Conservation (phyloP, 2,797 vertebrate species). For the Notolabrus celidotus region DNA sequence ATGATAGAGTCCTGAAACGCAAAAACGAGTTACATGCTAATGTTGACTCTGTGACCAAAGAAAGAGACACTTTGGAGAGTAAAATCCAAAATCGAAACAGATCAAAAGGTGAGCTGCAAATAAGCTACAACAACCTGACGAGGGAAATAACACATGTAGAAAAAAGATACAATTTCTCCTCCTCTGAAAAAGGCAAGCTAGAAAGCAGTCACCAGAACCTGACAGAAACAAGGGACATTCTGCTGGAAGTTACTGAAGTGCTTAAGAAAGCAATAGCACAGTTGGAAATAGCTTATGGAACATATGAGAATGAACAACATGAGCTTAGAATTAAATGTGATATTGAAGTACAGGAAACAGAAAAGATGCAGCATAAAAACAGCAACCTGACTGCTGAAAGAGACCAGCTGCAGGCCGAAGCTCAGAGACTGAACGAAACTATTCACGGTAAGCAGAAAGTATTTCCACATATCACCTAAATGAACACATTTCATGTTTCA, state of each 20-base stretch:
- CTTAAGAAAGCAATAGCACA: conserved; percentile 19
- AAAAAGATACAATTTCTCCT: conserved; percentile 43
- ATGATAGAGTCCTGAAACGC: neutral
- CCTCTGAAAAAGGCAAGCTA: conserved; percentile 56
- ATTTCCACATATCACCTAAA: neutral
- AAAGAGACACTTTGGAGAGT: conserved; percentile 69
- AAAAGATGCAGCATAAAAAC: conserved; percentile 23
- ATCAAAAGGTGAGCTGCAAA: conserved; percentile 54
- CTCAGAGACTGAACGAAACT: conserved; percentile 25
- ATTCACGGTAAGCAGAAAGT: conserved; percentile 33
- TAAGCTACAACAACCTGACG: conserved; percentile 51
- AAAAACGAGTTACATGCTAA: conserved; percentile 37
- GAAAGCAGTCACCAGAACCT: conserved; percentile 52
- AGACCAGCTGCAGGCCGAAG: conserved; percentile 23
- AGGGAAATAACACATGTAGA: conserved; percentile 54
- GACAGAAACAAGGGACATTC: conserved; percentile 12
- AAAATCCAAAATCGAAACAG: conserved; percentile 62
- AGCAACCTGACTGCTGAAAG: conserved; percentile 61
- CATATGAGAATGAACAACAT: conserved; percentile 26
- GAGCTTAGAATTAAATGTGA: conserved; percentile 28
- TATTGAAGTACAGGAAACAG: conserved; percentile 29
- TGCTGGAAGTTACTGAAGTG: conserved; percentile 27
- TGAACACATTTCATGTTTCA: neutral
- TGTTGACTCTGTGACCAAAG: conserved; percentile 24
- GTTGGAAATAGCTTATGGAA: conserved; percentile 10